Percentiles rank a stretch among this genome's conserved stretches.
phyloP scores from a whole-genome alignment of 2,113 vertebrate species.

The Nipponia nippon region DNA sequence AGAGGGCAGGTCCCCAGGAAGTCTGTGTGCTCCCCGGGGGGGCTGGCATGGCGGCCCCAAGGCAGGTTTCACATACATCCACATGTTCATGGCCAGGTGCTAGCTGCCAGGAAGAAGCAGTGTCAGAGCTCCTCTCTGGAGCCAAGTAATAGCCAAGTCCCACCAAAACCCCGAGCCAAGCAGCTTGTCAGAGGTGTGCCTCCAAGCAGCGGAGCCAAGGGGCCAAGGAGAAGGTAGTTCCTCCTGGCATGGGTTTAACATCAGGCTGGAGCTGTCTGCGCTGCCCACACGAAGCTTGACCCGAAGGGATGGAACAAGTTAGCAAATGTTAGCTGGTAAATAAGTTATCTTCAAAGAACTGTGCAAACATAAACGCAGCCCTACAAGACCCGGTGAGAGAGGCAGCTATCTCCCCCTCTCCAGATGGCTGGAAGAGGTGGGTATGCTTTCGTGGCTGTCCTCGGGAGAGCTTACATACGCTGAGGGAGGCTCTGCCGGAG shows the following conservation, averaged over 20 bases:
- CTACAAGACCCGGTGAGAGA: background rate
- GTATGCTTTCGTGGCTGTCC: background rate
- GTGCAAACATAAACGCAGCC: background rate
- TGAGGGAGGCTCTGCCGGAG: background rate
- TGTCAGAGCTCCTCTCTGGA: background rate
- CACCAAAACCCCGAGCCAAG: background rate
- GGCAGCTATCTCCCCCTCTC: background rate
- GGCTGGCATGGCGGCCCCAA: too few species aligned
- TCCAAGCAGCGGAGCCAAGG: background rate
- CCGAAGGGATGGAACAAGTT: background rate
- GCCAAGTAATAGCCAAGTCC: background rate
- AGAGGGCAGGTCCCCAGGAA: background rate
- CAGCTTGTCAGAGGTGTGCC: background rate
- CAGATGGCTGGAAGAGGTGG: background rate
- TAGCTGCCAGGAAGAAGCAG: background rate
- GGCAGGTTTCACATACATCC: background rate
- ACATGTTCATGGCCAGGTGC: fast-evolving
- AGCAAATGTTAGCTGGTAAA: background rate
- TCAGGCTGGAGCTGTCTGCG: background rate
- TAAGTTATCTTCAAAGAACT: background rate
- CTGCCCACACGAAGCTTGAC: background rate
- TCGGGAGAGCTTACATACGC: fast-evolving
- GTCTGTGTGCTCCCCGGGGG: fast-evolving
- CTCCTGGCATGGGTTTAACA: background rate
- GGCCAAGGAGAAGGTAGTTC: background rate